Conservation (phyloP, 2,113 vertebrate species). For the Peromyscus maniculatus region DNA sequence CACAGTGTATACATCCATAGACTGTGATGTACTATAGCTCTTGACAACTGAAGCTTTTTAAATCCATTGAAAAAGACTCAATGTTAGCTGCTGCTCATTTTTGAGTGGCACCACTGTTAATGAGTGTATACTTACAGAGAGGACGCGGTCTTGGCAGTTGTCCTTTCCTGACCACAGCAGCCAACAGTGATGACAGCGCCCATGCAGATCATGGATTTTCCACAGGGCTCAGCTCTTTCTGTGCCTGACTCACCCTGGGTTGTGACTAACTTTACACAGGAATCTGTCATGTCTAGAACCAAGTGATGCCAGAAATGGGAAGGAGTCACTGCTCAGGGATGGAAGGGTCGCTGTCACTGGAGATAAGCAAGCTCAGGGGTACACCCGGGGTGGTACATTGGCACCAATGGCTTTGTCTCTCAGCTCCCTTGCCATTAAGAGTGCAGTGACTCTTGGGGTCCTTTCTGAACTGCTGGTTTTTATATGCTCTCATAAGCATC, state of each 20-base stretch:
- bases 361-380: not conserved
- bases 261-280: constrained; percentile 35
- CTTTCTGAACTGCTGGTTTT: not conserved
- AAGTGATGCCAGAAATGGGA: constrained; percentile 3
- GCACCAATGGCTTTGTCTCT: not conserved
- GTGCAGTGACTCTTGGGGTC: not conserved
- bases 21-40: not conserved
- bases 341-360: not conserved
- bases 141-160: not conserved
- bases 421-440: not conserved
- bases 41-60: not conserved
- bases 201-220: constrained; percentile 43
- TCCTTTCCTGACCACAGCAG: constrained; percentile 7
- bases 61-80: not conserved
- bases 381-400: not conserved
- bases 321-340: not conserved
- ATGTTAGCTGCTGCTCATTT: not conserved
- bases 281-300: constrained; percentile 45
- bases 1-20: too few relatives aligned
- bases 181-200: not conserved
- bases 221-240: constrained; percentile 31
- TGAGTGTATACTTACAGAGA: not conserved
- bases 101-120: not conserved
- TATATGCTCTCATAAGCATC: not conserved
- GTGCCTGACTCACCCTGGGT: constrained; percentile 17